phyloP scores from a whole-genome alignment of 2,113 vertebrate genomes.

The Python bivittatus region DNA sequence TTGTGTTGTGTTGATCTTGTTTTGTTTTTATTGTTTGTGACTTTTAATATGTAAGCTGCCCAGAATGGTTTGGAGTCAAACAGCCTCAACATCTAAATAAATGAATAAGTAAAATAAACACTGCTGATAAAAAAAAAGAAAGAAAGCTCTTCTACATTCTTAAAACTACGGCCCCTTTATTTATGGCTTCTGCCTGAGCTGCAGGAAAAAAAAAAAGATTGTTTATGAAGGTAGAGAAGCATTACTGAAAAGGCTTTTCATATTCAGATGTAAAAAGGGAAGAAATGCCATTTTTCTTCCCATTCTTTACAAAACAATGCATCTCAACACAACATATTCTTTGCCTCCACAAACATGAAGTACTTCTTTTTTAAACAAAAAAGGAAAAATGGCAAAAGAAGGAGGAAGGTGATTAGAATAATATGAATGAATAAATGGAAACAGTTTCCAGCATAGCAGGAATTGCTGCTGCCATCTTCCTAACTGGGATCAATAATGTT shows the following conservation, averaged over 20 bases:
- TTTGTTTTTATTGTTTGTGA: background rate
- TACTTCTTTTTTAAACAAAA: conserved; percentile 9
- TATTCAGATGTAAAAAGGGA: conserved; percentile 10
- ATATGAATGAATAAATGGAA: conserved; percentile 35
- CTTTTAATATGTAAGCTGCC: background rate
- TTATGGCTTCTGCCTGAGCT: conserved; percentile 51
- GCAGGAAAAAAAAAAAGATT: conserved; percentile 51
- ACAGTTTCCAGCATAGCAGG: conserved; percentile 43
- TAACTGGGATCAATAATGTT: conserved; percentile 43
- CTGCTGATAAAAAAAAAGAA: conserved; percentile 73
- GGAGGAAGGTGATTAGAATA: conserved; percentile 22
- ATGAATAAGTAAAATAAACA: background rate
- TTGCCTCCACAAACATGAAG: background rate
- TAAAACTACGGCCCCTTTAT: conserved; percentile 71
- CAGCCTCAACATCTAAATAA: background rate
- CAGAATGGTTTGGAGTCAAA: background rate
- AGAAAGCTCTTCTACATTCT: conserved; percentile 73
- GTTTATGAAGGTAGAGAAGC: conserved; percentile 20
- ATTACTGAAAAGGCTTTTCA: conserved; percentile 45
- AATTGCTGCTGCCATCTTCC: conserved; percentile 49
- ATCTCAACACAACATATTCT: conserved; percentile 28
- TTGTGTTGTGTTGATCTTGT: background rate
- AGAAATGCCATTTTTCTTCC: conserved; percentile 39
- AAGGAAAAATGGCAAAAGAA: background rate
- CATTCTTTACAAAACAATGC: conserved; percentile 27